Conservation (phyloP, 1,140 invertebrate genomes). For the Drosophila seguyi region DNA sequence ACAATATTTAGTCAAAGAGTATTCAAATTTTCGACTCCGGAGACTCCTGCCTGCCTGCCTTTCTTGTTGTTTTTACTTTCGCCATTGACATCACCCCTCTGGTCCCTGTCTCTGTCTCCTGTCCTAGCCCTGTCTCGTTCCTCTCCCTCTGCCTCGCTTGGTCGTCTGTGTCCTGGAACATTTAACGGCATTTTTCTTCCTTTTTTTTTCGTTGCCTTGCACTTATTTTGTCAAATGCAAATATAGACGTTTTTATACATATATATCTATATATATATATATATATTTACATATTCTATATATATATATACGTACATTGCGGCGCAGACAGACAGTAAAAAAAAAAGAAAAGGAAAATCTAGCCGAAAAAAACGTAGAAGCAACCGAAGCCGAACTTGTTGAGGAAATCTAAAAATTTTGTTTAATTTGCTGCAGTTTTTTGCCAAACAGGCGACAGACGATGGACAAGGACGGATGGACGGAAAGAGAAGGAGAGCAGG, state of each 20-base stretch:
- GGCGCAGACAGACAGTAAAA: conserved; percentile 51
- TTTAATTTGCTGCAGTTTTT: conserved; percentile 76
- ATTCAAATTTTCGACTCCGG: not conserved
- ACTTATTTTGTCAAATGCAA: conserved; percentile 83
- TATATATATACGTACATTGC: conserved; percentile 30
- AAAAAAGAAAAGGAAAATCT: conserved; percentile 25
- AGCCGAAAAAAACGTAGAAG: conserved; percentile 16
- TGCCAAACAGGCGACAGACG: conserved; percentile 26
- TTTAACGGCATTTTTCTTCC: conserved; percentile 45
- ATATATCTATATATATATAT: conserved; percentile 34
- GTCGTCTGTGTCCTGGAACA: conserved; percentile 51
- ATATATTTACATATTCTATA: conserved; percentile 38
- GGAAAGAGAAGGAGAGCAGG: not conserved
- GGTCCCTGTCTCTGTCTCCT: conserved; percentile 16
- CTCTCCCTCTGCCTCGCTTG: not conserved
- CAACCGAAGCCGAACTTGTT: conserved; percentile 34
- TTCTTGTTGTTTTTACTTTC: conserved; percentile 59
- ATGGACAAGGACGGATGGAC: not conserved
- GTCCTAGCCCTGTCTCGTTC: conserved; percentile 8
- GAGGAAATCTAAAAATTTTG: conserved; percentile 76
- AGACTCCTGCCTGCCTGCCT: not conserved
- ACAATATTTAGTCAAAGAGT: not conserved
- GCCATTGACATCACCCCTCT: conserved; percentile 15
- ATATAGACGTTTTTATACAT: conserved; percentile 72
- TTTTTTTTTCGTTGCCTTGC: conserved; percentile 55